Base-by-base conservation (phyloP, 2,888 invertebrate species). In the Phyllotreta striolata region DNA sequence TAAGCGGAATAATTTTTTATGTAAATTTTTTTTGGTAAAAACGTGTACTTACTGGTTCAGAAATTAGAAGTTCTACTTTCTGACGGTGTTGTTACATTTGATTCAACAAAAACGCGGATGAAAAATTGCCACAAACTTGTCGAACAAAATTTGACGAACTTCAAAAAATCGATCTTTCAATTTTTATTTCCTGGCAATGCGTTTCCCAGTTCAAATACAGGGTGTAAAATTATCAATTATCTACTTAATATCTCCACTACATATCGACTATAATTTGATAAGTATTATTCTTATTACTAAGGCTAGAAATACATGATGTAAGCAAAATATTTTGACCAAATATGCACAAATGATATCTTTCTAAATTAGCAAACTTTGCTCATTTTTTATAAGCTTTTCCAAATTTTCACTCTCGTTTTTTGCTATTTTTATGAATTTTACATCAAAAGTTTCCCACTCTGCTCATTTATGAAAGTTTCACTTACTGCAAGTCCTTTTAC, bases 61-160 rank as follows among this genome's bases (percentile, higher is more conserved):
- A 60, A 60, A 10, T 35, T 52, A 6, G 37, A 60, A 13, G 38
- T 14, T 52, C 8, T 52, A n/a, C 35, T 59, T 41, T 37, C 52
- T 60, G 60, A 52, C 10, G 60, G 44, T 37, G 37, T 60, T 41
- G 43, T 35, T 44, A 60, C 60, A 54, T 60, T 43, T 51, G 54
- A 37, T 59, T 49, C 12, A 39, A 9, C n/a, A 52, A 60, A 60
- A 60, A 52, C 7, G 12, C 10, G 46, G 37, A 56, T 14, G 40
- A 12, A 41, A 52, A 51, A 58, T 13, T 60, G 60, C 54, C 60
- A 60, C 14, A 35, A 6, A 35, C 34, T 12, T 38, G 52, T 60
- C 60, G 54, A 59, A 60, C 60, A 60, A 60, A 52, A 46, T 41
- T n/a, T 34, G 12, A 41, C 41, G 34, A 34, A 52, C 39, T 52